A percentile compares a stretch with the other conserved stretches of the same genome.
phyloP scores from a whole-genome alignment of 2,797 vertebrate species.

The Sebastes flavidus region DNA sequence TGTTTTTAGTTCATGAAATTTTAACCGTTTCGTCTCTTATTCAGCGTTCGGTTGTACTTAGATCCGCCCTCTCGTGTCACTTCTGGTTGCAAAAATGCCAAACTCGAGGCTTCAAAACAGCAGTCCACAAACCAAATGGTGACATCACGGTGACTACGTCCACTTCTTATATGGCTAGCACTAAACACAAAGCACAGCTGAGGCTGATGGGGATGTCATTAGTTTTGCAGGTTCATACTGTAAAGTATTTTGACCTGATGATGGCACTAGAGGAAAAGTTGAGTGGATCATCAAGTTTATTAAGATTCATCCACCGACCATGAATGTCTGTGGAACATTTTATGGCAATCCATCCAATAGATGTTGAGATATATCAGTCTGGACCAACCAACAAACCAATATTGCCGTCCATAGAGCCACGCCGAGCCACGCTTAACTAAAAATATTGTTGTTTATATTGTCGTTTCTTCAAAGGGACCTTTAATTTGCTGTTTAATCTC shows the following conservation, averaged over 20 bases:
- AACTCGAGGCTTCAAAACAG: too few species aligned
- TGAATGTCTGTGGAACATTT: background rate
- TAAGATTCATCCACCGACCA: background rate
- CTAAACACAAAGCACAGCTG: background rate
- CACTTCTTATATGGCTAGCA: too few species aligned
- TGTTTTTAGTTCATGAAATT: too few species aligned
- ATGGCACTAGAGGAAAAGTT: background rate
- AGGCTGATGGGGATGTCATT: background rate
- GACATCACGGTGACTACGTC: too few species aligned
- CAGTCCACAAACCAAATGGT: too few species aligned
- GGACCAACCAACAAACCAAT: background rate
- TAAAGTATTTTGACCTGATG: background rate
- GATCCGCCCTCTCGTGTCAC: too few species aligned
- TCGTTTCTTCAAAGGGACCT: background rate
- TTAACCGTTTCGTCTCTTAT: too few species aligned
- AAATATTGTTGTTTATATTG: background rate
- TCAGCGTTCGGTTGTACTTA: too few species aligned
- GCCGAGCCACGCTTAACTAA: background rate
- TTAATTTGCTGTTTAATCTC: background rate
- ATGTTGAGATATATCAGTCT: background rate
- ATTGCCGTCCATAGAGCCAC: background rate
- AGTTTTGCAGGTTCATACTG: background rate
- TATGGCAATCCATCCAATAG: background rate
- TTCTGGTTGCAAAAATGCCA: too few species aligned
- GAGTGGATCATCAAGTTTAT: background rate